Conservation (phyloP, 2,797 vertebrate species). For the Diceros bicornis region DNA sequence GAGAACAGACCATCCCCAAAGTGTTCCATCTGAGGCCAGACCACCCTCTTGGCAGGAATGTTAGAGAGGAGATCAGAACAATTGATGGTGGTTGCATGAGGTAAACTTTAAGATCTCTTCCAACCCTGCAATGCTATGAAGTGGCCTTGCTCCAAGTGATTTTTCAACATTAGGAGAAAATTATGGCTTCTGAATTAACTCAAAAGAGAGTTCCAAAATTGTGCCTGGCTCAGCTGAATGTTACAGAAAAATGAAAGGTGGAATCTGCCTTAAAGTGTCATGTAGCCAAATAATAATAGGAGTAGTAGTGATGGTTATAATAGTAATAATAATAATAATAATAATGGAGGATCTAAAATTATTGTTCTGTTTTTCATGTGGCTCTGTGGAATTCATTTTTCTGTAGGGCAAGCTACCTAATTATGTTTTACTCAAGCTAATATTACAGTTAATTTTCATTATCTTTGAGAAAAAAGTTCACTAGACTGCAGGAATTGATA, state of each 20-base stretch:
- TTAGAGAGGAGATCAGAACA: not conserved
- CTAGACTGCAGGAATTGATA: not conserved
- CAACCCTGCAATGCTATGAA: conserved; percentile 7
- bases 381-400: conserved; percentile 24
- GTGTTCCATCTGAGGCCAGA: not conserved
- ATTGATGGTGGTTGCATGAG: not conserved
- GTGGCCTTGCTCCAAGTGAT: conserved; percentile 49
- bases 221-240: not conserved
- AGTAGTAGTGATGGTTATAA: too few relatives aligned
- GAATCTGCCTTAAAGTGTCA: not conserved
- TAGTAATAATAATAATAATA: not conserved
- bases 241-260: not conserved
- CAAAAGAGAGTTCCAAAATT: conserved; percentile 42
- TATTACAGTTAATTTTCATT: not conserved
- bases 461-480: not conserved
- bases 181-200: conserved; percentile 13
- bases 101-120: conserved; percentile 50
- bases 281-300: not conserved
- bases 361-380: not conserved
- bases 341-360: not conserved
- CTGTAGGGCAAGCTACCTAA: not conserved
- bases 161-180: conserved; percentile 26
- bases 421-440: not conserved
- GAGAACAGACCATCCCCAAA: conserved; percentile 2
- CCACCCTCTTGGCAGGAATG: conserved; percentile 63